Percentiles rank a stretch among this genome's conserved stretches.
phyloP scores from a whole-genome alignment of 2,113 vertebrate species.

The Nothoprocta perdicaria region DNA sequence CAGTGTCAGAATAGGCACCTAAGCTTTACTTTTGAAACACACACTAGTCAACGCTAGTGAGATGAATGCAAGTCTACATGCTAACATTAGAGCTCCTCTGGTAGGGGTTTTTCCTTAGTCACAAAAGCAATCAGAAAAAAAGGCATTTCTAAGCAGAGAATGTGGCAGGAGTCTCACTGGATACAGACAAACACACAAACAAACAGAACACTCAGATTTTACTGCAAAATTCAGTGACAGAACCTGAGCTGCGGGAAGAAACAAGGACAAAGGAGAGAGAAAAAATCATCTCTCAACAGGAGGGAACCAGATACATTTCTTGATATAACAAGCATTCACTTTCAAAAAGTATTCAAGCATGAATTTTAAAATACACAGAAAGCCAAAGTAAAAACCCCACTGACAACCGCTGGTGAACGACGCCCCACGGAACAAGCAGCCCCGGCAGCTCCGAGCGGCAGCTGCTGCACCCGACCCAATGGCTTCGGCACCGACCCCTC shows the following conservation, averaged over 20 bases:
- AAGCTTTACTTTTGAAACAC: background rate
- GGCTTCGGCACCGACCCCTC: background rate
- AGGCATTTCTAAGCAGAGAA: background rate
- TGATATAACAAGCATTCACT: background rate
- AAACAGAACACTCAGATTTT: background rate
- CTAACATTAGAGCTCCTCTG: background rate
- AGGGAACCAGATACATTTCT: background rate
- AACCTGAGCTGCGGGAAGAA: background rate
- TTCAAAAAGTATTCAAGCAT: background rate
- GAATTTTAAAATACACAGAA: background rate
- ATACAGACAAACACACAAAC: background rate
- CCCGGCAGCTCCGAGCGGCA: background rate
- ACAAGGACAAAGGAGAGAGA: background rate
- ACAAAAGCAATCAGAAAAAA: background rate
- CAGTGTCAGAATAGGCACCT: background rate
- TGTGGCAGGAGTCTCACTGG: background rate
- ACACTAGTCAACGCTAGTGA: background rate
- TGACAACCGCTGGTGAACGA: background rate
- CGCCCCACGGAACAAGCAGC: background rate
- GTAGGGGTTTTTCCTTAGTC: background rate
- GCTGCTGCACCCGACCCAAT: background rate
- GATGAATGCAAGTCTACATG: constrained; percentile 13
- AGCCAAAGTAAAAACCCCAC: background rate
- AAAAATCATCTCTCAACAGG: background rate
- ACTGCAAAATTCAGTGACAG: background rate